Evolutionary conservation across 2,888 invertebrate genomes (phyloP).

Genomic region (Xestia ashworthii): DNA sequence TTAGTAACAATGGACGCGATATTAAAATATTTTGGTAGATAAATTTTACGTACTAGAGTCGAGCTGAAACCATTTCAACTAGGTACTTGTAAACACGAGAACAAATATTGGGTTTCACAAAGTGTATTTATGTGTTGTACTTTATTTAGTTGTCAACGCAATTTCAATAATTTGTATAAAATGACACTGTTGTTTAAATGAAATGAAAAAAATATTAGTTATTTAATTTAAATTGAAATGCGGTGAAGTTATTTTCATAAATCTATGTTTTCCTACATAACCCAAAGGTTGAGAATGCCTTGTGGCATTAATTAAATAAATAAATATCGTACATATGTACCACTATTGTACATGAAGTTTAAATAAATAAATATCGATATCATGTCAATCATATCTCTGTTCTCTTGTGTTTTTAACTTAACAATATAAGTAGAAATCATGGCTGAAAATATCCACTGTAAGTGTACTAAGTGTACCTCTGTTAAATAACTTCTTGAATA

Average conservation of each 20-base stretch:
- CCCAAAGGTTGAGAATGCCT: too few relatives aligned
- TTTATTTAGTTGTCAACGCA: constrained; percentile 22
- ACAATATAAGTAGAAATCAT: not conserved
- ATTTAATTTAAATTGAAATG: not conserved
- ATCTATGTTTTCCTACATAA: too few relatives aligned
- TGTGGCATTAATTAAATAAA: too few relatives aligned
- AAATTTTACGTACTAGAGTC: constrained; percentile 18
- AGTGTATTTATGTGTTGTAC: constrained; percentile 25
- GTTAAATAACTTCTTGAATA: not conserved
- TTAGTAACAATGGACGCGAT: constrained; percentile 19
- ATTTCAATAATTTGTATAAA: constrained; percentile 32
- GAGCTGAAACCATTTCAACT: constrained; percentile 31
- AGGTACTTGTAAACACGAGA: constrained; percentile 12
- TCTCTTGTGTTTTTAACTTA: not conserved
- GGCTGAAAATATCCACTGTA: too few relatives aligned
- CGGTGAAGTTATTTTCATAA: not conserved
- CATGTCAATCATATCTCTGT: not conserved
- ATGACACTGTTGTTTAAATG: constrained; percentile 2
- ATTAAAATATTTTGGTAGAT: constrained; percentile 37
- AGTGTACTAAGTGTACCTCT: too few relatives aligned
- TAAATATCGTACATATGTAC: too few relatives aligned
- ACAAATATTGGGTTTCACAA: constrained; percentile 47
- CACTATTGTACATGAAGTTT: too few relatives aligned
- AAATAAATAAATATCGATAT: too few relatives aligned
- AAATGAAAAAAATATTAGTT: not conserved